phyloP scores from a whole-genome alignment of 2,888 invertebrate genomes.

The Gastracanthus pulcherrimus region DNA sequence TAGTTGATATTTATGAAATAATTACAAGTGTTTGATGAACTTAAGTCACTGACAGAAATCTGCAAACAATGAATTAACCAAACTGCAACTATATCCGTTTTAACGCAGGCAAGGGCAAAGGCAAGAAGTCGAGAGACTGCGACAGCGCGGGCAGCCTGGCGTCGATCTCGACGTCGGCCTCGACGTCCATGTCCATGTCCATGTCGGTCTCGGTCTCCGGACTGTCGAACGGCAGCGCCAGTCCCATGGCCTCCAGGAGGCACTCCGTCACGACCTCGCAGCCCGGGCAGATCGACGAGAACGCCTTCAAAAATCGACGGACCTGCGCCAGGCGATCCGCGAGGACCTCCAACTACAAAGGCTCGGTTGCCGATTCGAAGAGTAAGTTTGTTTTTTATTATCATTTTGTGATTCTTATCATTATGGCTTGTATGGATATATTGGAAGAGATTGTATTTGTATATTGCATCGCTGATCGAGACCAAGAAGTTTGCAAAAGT shows the following conservation, averaged over 20 bases:
- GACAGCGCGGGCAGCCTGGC: constrained; percentile 86
- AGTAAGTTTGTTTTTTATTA: constrained; percentile 73
- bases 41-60: no score
- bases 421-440: no score
- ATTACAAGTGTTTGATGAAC: no score
- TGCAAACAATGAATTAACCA: no score
- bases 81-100: neutral
- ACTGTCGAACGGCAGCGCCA: constrained; percentile 88
- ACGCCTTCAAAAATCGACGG: constrained; percentile 87
- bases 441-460: no score
- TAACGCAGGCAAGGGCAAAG: constrained; percentile 76
- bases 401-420: no score
- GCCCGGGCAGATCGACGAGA: constrained; percentile 82
- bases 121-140: constrained; percentile 75
- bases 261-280: constrained; percentile 88
- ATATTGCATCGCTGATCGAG: no score
- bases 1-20: no score
- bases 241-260: constrained; percentile 82
- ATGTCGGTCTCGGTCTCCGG: constrained; percentile 86
- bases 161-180: constrained; percentile 73
- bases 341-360: constrained; percentile 82
- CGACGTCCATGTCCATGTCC: constrained; percentile 77
- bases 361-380: constrained; percentile 79
- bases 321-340: constrained; percentile 89
- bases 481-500: no score